phyloP scores from a whole-genome alignment of 1,140 invertebrate genomes.

The Scylla paramamosain region DNA sequence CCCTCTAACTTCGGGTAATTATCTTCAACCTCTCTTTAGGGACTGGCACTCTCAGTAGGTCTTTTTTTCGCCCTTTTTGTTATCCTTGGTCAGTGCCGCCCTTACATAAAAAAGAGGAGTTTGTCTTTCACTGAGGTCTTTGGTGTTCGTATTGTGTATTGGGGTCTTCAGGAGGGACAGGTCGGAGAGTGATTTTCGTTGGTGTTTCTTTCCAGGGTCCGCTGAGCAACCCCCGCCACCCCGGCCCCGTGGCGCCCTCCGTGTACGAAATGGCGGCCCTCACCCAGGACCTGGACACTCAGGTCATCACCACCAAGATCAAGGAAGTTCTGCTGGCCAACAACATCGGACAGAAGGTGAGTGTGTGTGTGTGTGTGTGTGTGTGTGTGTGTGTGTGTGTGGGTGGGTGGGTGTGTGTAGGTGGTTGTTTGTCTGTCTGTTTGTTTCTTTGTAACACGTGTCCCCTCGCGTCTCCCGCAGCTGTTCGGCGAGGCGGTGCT shows the following conservation, averaged over 20 bases:
- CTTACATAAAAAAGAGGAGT: too few relatives aligned
- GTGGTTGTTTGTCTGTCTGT: background rate
- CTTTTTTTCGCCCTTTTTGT: too few relatives aligned
- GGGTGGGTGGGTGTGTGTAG: constrained; percentile 16
- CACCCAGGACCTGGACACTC: constrained; percentile 97
- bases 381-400: constrained; percentile 42
- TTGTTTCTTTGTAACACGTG: constrained; percentile 15
- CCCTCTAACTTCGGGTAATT: too few relatives aligned
- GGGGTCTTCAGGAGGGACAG: background rate
- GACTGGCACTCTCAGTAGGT: too few relatives aligned
- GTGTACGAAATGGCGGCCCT: constrained; percentile 98
- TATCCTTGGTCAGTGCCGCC: too few relatives aligned
- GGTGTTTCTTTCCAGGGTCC: constrained; percentile 22
- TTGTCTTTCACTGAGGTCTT: background rate
- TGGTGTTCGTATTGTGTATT: background rate
- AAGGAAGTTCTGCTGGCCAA: constrained; percentile 98
- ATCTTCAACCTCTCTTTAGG: too few relatives aligned
- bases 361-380: constrained; percentile 39
- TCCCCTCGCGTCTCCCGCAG: constrained; percentile 80
- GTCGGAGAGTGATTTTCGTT: background rate
- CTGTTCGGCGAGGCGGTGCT: constrained; percentile 98
- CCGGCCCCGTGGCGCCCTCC: constrained; percentile 78
- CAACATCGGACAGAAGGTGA: constrained; percentile 97
- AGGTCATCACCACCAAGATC: constrained; percentile 97
- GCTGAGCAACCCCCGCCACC: constrained; percentile 59